Percentiles rank a stretch among this genome's conserved stretches.
Conservation (phyloP, 2,113 vertebrate species). For the Ctenomys sociabilis region DNA sequence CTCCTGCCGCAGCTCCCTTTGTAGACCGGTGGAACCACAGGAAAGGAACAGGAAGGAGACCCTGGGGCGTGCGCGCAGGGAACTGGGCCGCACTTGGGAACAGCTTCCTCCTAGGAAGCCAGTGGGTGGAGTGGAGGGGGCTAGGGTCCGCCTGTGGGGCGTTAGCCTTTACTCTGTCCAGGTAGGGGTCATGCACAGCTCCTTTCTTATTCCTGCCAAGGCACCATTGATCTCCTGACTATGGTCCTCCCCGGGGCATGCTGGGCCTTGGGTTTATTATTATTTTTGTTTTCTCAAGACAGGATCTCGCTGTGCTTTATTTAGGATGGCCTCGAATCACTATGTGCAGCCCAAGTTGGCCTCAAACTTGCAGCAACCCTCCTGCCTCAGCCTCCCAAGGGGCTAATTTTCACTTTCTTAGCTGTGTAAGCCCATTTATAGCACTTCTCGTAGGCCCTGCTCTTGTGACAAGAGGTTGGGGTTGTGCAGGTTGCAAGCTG, state of each 20-base stretch:
- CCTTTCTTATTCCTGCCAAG: neutral
- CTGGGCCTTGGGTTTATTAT: neutral
- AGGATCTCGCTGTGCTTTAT: neutral
- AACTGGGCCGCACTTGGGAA: neutral
- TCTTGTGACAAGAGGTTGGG: neutral
- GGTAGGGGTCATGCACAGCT: accelerated
- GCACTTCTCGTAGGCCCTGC: neutral
- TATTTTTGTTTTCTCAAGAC: neutral
- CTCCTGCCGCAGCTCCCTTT: neutral
- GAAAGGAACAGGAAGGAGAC: neutral
- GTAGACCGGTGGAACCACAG: neutral
- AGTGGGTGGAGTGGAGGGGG: too few species aligned
- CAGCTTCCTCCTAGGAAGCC: neutral
- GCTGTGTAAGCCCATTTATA: neutral
- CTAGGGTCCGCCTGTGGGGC: neutral
- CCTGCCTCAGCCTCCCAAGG: neutral
- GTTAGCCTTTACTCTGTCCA: neutral
- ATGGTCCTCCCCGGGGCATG: neutral
- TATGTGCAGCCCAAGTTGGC: neutral
- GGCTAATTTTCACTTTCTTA: neutral
- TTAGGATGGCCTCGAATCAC: neutral
- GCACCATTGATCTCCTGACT: neutral
- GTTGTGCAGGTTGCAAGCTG: neutral
- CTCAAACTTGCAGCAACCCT: neutral
- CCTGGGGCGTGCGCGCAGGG: neutral